Percentiles rank a stretch among this genome's conserved stretches.
Conservation (phyloP, 2,113 vertebrate species). For the Forbesichthys agassizii region DNA sequence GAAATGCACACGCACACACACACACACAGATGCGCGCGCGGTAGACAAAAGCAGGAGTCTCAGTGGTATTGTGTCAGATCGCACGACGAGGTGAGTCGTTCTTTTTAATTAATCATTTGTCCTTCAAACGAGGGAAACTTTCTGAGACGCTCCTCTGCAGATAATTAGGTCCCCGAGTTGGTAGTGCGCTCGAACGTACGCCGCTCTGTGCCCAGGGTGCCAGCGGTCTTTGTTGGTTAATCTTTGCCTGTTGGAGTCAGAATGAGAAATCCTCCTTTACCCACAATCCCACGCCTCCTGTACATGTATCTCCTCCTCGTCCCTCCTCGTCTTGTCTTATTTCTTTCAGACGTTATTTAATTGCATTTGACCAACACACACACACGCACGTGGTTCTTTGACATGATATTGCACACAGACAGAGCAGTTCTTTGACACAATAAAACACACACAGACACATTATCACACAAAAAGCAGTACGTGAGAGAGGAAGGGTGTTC, state of each 20-base stretch:
- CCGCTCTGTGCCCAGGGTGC: conserved; percentile 33
- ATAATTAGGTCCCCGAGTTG: conserved; percentile 78
- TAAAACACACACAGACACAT: neutral
- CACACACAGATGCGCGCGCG: neutral
- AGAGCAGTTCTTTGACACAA: neutral
- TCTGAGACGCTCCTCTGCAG: conserved; percentile 55
- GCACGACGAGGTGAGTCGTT: conserved; percentile 73
- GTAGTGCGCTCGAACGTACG: conserved; percentile 23
- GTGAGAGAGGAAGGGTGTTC: neutral
- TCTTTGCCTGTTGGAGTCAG: conserved; percentile 76
- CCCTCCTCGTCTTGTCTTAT: too few relatives aligned
- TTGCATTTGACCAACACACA: neutral
- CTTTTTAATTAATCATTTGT: conserved; percentile 81
- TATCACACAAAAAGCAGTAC: neutral
- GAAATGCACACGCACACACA: neutral
- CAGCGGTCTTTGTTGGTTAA: conserved; percentile 76
- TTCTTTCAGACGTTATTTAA: neutral
- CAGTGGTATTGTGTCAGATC: conserved; percentile 66
- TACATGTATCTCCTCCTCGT: neutral
- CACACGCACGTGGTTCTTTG: neutral
- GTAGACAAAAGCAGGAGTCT: conserved; percentile 9
- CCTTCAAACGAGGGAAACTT: conserved; percentile 78
- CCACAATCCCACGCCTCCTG: neutral
- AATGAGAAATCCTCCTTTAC: conserved; percentile 70
- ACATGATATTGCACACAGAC: neutral